Evolutionary conservation across 30 jellyfish, hydroid and myxozoan species (phyloP), one percentile per base, ranked within the genome.

Genomic region (Aurelia sp.): DNA sequence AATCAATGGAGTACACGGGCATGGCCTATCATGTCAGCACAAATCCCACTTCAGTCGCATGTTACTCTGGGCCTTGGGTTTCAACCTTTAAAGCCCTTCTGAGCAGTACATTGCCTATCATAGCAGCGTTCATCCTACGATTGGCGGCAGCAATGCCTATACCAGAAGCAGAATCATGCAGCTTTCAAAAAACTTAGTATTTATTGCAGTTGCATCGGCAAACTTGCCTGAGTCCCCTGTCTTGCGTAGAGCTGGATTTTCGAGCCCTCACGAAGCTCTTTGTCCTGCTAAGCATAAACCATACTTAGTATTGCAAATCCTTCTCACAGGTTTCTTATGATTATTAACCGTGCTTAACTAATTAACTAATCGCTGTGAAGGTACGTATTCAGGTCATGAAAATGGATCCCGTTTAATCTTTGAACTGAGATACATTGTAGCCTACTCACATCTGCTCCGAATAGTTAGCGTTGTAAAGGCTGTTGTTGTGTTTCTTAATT

Each of bases 301-400:
- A 47, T 52, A 19, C 59, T 74, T 50, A 50, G 67, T 19, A 35
- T 19, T 24, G 65, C 31, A 74, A 77, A 77, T 24, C 77, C 88
- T 17, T 24, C 61, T 77, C 88, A 77, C 74, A 61, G 88, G 88
- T 38, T 12, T 58, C 88, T 77, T 55, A 77, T 57, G n/a, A 12
- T 64, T 52, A 68, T 77, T 77, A 77, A 77, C 88, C 61, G 69
- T 58, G 31, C 65, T 57, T 68, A 58, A 61, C 41, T 77, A 58
- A 59, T 58, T 57, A 53, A 62, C 16, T 77, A 59, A 77, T 77
- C 77, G 27, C 77, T 18, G 27, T 40, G 67, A 58, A 41, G 31
- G 72, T 33, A 41, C 88, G 40, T 38, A 58, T 75, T 77, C 74
- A 59, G 88, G 88, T 77, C 88, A 77, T 77, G 77, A 50, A 52